Evolutionary conservation across 1,140 invertebrate species (phyloP).

Genomic region (Lithobius niger): DNA sequence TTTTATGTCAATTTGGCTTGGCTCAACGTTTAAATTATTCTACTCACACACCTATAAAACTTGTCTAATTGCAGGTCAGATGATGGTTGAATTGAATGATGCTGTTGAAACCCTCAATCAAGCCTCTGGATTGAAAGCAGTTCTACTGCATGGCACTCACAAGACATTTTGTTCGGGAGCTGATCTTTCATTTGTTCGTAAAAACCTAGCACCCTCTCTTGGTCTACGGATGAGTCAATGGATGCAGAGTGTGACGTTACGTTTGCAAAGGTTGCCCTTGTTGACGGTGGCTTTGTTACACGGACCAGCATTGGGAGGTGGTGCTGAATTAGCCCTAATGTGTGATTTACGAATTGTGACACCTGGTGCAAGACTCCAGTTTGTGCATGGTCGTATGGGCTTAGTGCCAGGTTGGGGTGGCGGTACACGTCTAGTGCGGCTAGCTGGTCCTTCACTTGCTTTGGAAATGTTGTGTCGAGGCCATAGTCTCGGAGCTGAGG

Average conservation of each 20-base stretch:
- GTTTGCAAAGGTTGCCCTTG: constrained; percentile 37
- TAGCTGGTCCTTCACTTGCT: constrained; percentile 34
- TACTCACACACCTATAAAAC: too few species aligned
- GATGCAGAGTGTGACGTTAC: constrained; percentile 37
- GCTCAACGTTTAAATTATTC: too few species aligned
- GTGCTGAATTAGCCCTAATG: constrained; percentile 41
- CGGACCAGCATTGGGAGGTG: constrained; percentile 44
- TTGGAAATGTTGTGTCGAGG: constrained; percentile 35
- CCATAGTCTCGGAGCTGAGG: constrained; percentile 26
- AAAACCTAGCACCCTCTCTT: constrained; percentile 24
- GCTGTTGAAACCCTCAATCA: constrained; percentile 33
- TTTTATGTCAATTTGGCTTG: too few species aligned
- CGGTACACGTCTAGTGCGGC: constrained; percentile 31
- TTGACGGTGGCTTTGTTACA: constrained; percentile 39
- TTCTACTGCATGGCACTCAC: constrained; percentile 37
- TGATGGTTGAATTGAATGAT: constrained; percentile 44
- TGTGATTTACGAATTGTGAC: constrained; percentile 42
- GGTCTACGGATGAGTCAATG: constrained; percentile 37
- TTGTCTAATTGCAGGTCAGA: too few species aligned
- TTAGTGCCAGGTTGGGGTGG: constrained; percentile 45
- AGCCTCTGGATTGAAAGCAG: constrained; percentile 35
- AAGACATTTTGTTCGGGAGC: constrained; percentile 45
- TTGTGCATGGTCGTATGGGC: constrained; percentile 45
- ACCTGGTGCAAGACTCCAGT: constrained; percentile 32
- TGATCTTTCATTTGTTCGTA: constrained; percentile 38